Evolutionary conservation across 1,140 invertebrate genomes (phyloP).

Genomic region (Liolophura sinensis): DNA sequence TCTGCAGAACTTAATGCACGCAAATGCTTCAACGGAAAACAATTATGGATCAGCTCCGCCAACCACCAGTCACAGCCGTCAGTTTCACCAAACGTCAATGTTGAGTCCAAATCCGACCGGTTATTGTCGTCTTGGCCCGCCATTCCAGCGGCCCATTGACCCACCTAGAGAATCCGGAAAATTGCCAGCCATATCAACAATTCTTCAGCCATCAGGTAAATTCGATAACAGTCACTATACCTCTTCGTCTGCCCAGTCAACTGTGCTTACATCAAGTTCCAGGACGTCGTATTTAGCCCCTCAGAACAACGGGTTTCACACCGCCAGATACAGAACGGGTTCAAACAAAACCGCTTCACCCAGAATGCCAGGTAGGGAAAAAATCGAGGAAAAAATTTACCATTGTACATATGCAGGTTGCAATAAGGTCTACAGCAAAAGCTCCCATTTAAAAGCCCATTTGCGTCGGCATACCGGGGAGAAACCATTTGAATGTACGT

Average conservation of each 20-base stretch:
- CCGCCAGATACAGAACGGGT: neutral
- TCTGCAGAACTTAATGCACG: slow-evolving; percentile 53
- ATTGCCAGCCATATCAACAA: too few relatives aligned
- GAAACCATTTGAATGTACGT: slow-evolving; percentile 89
- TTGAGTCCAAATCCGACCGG: too few relatives aligned
- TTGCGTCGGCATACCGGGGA: slow-evolving; percentile 90
- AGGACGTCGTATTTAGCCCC: neutral
- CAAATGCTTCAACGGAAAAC: slow-evolving; percentile 17
- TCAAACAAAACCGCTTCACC: neutral
- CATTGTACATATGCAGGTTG: slow-evolving; percentile 68
- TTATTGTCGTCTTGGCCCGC: too few relatives aligned
- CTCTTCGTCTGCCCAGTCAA: too few relatives aligned
- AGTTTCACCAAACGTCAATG: too few relatives aligned
- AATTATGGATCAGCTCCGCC: neutral
- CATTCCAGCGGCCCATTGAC: too few relatives aligned
- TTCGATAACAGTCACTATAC: too few relatives aligned
- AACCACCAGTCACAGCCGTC: slow-evolving; percentile 10
- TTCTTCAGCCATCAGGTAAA: too few relatives aligned
- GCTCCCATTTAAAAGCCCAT: slow-evolving; percentile 89
- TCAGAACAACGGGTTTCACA: neutral
- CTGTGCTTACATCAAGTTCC: neutral
- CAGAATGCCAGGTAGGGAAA: slow-evolving; percentile 14
- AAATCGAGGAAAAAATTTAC: slow-evolving; percentile 63
- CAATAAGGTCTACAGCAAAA: slow-evolving; percentile 84
- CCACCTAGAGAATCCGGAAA: too few relatives aligned